Conservation (phyloP, 53 echinoderm and acorn worm species). For the Astropecten irregularis region DNA sequence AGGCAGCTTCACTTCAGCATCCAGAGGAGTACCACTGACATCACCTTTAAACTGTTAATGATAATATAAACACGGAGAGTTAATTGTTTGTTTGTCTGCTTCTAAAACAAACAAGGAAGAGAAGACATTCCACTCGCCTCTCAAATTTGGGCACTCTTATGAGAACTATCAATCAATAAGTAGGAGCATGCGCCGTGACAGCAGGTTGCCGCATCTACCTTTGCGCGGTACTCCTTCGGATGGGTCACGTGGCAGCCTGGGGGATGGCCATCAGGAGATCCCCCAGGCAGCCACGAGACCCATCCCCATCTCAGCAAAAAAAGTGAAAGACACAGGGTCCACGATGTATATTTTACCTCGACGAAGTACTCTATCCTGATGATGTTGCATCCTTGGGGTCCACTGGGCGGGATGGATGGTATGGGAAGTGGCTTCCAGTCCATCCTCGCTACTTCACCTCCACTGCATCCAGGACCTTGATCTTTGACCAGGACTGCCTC, state of each 20-base stretch:
- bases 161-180: no score
- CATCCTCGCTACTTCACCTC: not conserved
- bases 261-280: no score
- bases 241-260: no score
- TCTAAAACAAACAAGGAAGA: not conserved
- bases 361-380: conserved; percentile 24
- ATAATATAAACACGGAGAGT: not conserved
- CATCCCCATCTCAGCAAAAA: no score
- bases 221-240: no score
- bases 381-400: conserved; percentile 3
- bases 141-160: not conserved
- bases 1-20: not conserved
- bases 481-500: not conserved
- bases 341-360: not conserved
- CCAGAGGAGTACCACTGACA: conserved; percentile 9
- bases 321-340: not conserved
- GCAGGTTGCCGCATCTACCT: no score
- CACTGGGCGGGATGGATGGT: conserved; percentile 25
- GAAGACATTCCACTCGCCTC: not conserved
- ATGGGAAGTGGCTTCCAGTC: not conserved
- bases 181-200: no score
- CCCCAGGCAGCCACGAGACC: no score
- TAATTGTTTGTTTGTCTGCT: not conserved
- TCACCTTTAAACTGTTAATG: conserved; percentile 8
- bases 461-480: not conserved